These are phyloP conservation scores for Liopterus haemorrhoidalis DNA, from an alignment of 2,888 invertebrate species.

Conservation along the genomic window DNA sequence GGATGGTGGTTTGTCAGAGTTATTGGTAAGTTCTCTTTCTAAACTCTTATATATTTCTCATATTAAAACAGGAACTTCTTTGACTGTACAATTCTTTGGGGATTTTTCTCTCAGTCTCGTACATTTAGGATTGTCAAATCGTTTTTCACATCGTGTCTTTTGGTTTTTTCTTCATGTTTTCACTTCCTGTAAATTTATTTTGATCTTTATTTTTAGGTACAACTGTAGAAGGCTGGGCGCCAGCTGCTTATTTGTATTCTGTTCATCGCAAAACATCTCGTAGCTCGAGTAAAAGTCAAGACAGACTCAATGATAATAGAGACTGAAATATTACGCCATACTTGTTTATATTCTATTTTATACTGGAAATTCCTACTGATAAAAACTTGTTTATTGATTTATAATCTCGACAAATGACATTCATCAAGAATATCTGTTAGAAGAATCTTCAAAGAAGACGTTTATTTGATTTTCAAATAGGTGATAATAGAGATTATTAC, in stretches of 20 bases:
- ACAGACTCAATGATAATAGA: slow-evolving; percentile 44
- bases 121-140: not conserved
- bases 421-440: no score
- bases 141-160: not conserved
- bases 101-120: slow-evolving; percentile 4
- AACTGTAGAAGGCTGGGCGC: slow-evolving; percentile 86
- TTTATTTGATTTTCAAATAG: no score
- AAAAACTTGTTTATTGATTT: no score
- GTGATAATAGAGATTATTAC: no score
- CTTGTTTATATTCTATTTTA: slow-evolving; percentile 1
- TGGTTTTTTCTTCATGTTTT: not conserved
- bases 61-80: no score
- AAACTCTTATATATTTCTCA: no score
- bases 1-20: slow-evolving; percentile 96
- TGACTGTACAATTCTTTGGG: not conserved
- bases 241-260: slow-evolving; percentile 83
- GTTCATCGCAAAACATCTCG: slow-evolving; percentile 69
- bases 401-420: no score
- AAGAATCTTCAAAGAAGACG: no score
- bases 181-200: no score
- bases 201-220: slow-evolving; percentile 50
- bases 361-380: not conserved
- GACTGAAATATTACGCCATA: not conserved
- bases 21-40: slow-evolving; percentile 59
- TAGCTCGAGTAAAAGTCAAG: slow-evolving; percentile 63